Base-by-base conservation (phyloP, 2,888 invertebrate genomes). In the Drosophila koepferae region DNA sequence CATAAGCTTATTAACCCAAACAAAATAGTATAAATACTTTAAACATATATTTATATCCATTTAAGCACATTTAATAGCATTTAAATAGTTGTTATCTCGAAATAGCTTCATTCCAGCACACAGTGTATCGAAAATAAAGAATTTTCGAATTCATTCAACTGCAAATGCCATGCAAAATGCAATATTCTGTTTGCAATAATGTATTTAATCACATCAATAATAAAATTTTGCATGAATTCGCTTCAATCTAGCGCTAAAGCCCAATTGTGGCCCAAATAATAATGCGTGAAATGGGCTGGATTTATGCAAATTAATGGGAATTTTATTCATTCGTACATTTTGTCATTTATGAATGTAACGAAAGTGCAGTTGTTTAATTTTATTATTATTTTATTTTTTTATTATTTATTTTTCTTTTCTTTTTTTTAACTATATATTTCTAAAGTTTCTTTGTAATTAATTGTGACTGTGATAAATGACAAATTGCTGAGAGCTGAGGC, bases 221-320 rank as follows among this genome's bases (percentile, higher is more conserved):
- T 3, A 8, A 51, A 0, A 44, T 53, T 46, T 53, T 38, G 16
- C 20, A 53, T 38, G 9, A 18, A 40, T 23, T 3, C 10, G 16
- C 54, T 5, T 23, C 38, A 14, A 16, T 54, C 20, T 9, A 31
- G 6, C 2, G 49, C 49, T 1, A n/a, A 49, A 48, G 1, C 28
- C n/a, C 12, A n/a, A n/a, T 31, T 49, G 31, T 31, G 12, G 51
- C n/a, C 6, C 44, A 41, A 36, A 44, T 34, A 54, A 23, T 56
- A 20, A 23, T 53, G 43, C 23, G 23, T 18, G 44, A 40, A 60
- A 60, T 41, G n/a, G 14, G 16, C 10, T 31, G 18, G 63, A 28
- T 51, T 56, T 44, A 76, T 64, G 76, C 40, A 70, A 58, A 69
- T 64, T 3, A 34, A 23, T 10, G 16, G 9, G 6, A 8, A 18